Base-by-base conservation (phyloP, 2,888 invertebrate species). In the Monochamus alternatus region DNA sequence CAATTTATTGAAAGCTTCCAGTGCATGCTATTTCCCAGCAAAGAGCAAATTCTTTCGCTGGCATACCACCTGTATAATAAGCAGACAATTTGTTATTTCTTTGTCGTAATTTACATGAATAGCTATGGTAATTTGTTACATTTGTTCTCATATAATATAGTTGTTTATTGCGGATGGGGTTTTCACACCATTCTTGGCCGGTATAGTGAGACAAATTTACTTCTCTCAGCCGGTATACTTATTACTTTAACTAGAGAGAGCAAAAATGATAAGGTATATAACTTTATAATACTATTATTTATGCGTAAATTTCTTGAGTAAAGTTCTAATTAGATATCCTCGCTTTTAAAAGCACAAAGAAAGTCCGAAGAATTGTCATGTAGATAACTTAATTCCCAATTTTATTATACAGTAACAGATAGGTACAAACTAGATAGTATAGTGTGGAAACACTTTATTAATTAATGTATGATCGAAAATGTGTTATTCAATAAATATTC, bases 51-150 rank as follows among this genome's bases (percentile, higher is more conserved):
- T 79, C 71, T 74, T 74, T 58, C 69, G 69, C 68, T 68, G 67
- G 74, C 66, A 75, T 72, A 76, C 70, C 78, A 76, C 76, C 70
- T 75, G 78, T 75, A 76, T 75, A 76, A 76, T 78, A 75, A 75
- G 72, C 62, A 68, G 76, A 74, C 78, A 76, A 82, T 82, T 82
- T 81, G 79, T 81, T 79, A 81, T 77, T 78, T 79, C 80, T 78
- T 78, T 72, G 72, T 65, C 72, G 72, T 73, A 73, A 80, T 59
- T 64, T 65, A 73, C 59, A 73, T 66, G 66, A 73, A 73, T 73
- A 60, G 73, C 58, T 60, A 66, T 47, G 73, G 73, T 73, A 65
- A 73, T 73, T 73, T 66, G 73, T 69, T 69, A 51, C 60, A 60
- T 69, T 69, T 69, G 69, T 69, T 75, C 72, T 75, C 73, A 47